Evolutionary conservation across 2,797 vertebrate species (phyloP).

Genomic region (Tragelaphus oryx): DNA sequence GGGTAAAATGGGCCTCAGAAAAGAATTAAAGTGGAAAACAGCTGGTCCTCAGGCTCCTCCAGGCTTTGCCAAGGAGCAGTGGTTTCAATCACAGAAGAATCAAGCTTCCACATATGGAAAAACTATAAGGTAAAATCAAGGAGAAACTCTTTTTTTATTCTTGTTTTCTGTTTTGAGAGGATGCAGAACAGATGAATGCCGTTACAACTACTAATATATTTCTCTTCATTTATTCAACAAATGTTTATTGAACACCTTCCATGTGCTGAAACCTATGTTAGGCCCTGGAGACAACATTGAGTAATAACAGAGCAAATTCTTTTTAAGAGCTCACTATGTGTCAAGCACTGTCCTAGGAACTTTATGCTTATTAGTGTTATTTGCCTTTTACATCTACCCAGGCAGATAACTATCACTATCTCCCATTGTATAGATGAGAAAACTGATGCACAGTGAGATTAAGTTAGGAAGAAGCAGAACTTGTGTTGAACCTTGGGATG

Average conservation of each 20-base stretch:
- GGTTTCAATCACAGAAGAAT: conserved; percentile 44
- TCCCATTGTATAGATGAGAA: neutral
- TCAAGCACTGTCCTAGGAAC: neutral
- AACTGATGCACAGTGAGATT: neutral
- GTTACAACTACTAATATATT: conserved; percentile 30
- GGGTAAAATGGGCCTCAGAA: conserved; percentile 34
- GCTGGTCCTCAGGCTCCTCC: conserved; percentile 30
- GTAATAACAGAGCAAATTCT: conserved; percentile 30
- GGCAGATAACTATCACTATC: neutral
- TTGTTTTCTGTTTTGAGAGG: conserved; percentile 45
- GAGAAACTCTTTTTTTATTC: conserved; percentile 12
- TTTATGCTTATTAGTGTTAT: neutral
- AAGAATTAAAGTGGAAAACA: conserved; percentile 47
- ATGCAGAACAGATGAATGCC: conserved; percentile 23
- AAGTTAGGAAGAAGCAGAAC: neutral
- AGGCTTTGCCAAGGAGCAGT: conserved; percentile 36
- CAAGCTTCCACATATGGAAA: conserved; percentile 29
- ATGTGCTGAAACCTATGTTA: neutral
- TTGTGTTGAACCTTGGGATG: neutral
- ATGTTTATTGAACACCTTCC: conserved; percentile 30
- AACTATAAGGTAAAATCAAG: conserved; percentile 46
- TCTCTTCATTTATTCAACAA: conserved; percentile 39
- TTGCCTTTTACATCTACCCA: neutral
- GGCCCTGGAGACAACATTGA: neutral
- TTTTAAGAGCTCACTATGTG: conserved; percentile 4